Conservation (phyloP, 2,888 invertebrate species). For the Plutella xylostella region DNA sequence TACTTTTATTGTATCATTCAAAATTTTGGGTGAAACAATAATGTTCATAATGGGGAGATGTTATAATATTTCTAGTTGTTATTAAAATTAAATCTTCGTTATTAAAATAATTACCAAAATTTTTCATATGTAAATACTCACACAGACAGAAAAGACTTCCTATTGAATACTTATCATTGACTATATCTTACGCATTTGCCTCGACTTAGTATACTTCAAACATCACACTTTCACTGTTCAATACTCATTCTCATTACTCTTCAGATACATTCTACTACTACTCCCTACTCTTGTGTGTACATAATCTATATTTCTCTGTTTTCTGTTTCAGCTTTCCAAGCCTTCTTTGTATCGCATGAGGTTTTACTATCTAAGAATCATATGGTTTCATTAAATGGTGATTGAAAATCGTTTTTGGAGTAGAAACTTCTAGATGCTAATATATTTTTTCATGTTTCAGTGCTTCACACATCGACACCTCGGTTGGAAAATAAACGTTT, state of each 20-base stretch:
- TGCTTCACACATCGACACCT: constrained; percentile 94
- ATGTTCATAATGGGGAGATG: no score
- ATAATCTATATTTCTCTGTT: constrained; percentile 54
- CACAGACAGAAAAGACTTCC: no score
- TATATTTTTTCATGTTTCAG: constrained; percentile 58
- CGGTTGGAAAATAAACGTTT: constrained; percentile 95
- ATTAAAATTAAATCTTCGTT: no score
- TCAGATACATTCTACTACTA: background rate
- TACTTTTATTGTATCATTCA: no score
- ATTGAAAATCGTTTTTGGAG: background rate
- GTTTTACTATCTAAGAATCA: constrained; percentile 27
- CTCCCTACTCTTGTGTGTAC: constrained; percentile 30
- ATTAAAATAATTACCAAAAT: no score
- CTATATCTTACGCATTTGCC: no score
- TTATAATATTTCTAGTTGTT: no score
- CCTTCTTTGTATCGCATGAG: constrained; percentile 60
- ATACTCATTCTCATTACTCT: background rate
- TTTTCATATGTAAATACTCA: no score
- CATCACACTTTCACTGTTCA: background rate
- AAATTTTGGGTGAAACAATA: no score
- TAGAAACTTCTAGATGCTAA: constrained; percentile 1
- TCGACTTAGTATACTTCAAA: no score
- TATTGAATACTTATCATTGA: no score
- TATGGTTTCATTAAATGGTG: constrained; percentile 20
- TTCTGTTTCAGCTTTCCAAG: constrained; percentile 68